A percentile compares a stretch with the other conserved stretches of the same genome.
phyloP scores from a whole-genome alignment of 2,113 vertebrate species.

The Progne subis region DNA sequence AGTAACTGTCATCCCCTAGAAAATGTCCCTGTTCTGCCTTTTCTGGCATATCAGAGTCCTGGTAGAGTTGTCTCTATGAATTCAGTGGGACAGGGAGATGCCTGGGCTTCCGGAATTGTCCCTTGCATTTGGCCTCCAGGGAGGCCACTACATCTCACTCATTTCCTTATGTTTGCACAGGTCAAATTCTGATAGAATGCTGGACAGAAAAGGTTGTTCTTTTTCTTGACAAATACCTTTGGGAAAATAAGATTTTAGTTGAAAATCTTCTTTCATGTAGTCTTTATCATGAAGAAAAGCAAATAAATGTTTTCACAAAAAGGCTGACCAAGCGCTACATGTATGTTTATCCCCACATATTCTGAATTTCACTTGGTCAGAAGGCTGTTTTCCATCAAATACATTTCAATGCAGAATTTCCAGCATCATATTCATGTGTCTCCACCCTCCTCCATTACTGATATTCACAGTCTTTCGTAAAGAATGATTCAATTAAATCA shows the following conservation, averaged over 20 bases:
- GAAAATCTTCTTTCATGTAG: background rate
- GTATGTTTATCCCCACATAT: background rate
- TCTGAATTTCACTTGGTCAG: background rate
- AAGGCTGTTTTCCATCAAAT: background rate
- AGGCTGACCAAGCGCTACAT: background rate
- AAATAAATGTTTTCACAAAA: background rate
- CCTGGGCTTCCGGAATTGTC: background rate
- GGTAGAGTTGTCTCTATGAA: background rate
- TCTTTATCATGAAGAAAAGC: background rate
- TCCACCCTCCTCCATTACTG: slow-evolving; percentile 13
- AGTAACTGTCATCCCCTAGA: background rate
- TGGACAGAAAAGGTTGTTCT: background rate
- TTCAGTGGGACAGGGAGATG: background rate
- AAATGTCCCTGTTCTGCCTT: background rate
- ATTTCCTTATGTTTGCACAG: background rate
- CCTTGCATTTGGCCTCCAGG: background rate
- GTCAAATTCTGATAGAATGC: fast-evolving
- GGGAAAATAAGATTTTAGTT: background rate
- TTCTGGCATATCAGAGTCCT: background rate
- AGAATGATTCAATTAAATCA: slow-evolving; percentile 19
- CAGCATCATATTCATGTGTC: background rate
- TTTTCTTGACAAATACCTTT: background rate
- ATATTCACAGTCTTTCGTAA: slow-evolving; percentile 53
- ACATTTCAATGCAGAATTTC: background rate
- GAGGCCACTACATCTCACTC: background rate